Base-by-base conservation (phyloP, 2,113 vertebrate species). In the Lasiurus borealis region DNA sequence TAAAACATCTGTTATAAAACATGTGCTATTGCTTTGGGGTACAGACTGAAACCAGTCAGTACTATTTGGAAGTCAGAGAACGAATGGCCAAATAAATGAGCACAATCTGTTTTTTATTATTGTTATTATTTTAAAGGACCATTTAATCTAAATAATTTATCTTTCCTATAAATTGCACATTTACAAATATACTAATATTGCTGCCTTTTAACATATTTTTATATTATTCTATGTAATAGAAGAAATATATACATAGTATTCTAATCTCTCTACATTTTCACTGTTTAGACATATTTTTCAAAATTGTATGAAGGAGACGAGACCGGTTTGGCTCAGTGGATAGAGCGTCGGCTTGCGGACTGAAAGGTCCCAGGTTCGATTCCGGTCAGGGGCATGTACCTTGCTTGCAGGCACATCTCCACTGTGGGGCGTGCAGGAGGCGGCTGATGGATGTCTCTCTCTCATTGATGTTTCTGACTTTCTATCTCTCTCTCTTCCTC, bases 1-100 rank as follows among this genome's bases (percentile, higher is more conserved):
- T 98, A 98, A 97, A 98, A 98, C 98, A 98, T 98, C 98, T 98
- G 98, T 98, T 98, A 97, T 95, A 95, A 97, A 98, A 98, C 97
- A 98, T 98, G 98, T 98, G 97, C 95, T 93, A 68, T 95, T 92
- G 98, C 98, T 98, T 96, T 91, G 97, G 98, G 97, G 97, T 97
- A 97, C 96, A 96, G 85, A 97, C 87, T 95, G 84, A 98, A 98
- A 91, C 83, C 72, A 97, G 93, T 97, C 96, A 96, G 96, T 97
- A 97, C 94, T 97, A 96, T 96, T 97, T 96, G 90, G 96, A 96
- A 98, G 92, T 96, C 88, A 97, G 94, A 93, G 94, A 98, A 97
- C 96, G 93, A 98, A 97, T 96, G 95, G 94, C 97, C 94, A 98
- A 98, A 96, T 96, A 96, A 97, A 89, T 54, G n/a, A 95, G 93